Evolutionary conservation across 2,888 invertebrate species (phyloP), one percentile per base, ranked within the genome.

Genomic region (Sylvicola cinctus): DNA sequence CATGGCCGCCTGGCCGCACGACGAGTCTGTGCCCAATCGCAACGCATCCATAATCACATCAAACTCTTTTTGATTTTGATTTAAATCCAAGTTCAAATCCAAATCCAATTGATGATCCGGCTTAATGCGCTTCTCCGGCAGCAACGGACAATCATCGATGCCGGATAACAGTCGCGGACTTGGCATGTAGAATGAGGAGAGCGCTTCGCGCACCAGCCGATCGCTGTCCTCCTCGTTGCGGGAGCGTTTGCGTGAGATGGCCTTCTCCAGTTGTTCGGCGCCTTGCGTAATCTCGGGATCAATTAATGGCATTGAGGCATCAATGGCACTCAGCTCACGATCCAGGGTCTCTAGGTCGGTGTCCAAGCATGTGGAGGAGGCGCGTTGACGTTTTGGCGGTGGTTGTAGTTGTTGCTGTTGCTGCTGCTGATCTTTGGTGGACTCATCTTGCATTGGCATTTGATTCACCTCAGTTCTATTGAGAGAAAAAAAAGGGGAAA

Each of bases 121-220:
- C 15, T 42, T 38, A 29, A 39, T 37, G 35, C 38, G 37, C 31
- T 39, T 40, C 20, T 20, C 20, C 20, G 20, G 20, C 20, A 20
- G 20, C 13, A 57, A 38, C 0, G 55, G 58, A 40, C 67, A 70
- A 40, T 73, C 73, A 49, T 74, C 73, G 38, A 74, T 70, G 38
- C 69, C 69, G 20, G 74, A 70, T 38, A 75, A 60, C 48, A 74
- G 61, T 36, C 73, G 60, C 17, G 74, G 74, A 2, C 74, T 72
- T 10, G 74, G 72, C 39, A 74, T 69, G 49, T 74, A 76, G 47
- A 74, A 74, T 46, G 75, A 74, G 38, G 71, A 72, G 38, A 76
- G 62, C 4, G 75, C 73, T 45, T 73, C 74, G 43, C 73, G 70
- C 30, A 74, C 69, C 48, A 73, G 63, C 35, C 70, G 66, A 46